Evolutionary conservation across 1,140 invertebrate genomes (phyloP), one percentile per base, ranked within the genome.

Genomic region (Formica selysi): DNA sequence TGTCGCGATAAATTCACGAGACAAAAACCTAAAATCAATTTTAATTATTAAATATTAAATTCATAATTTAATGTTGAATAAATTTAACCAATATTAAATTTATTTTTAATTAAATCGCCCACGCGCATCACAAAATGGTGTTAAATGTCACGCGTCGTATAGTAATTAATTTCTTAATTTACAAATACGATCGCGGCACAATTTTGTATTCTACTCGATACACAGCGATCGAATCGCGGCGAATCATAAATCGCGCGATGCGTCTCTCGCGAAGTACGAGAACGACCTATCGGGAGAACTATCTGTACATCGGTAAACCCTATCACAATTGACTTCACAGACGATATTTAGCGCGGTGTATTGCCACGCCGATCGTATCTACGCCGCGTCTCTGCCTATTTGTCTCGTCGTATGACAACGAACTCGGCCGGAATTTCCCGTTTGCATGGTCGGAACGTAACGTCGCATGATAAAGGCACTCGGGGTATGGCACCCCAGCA

Each of bases 361-460:
- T 85, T 80, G 79, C 78, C 83, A 65, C n/a, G 32, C 22, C 22
- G 54, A 38, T 73, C 44, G n/a, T 87, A 89, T 89, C 88, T 89
- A 38, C 68, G 29, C 44, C n/a, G 76, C 26, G 84, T 87, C 86
- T 86, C 86, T 67, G 59, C 1, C 41, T 83, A 68, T 90, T 90
- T 89, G 80, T 90, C 83, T 68, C 65, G 62, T 41, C 62, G 38
- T 38, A 41, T 41, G 65, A 85, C 76, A 62, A 32, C 59, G 32
- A 64, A 41, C 71, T 54, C 67, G 74, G 13, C 44, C 41, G 88
- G 88, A 90, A 90, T 90, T 78, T 90, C 88, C 64, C 85, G 71
- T 86, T 71, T 80, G 32, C 38, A 11, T 73, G 61, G 48, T 13
- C 1, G 36, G 70, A 87, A 85, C 70, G 70, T 57, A 74, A 71